phyloP scores from a whole-genome alignment of 37 sponge, comb jelly and placozoan species.

The Hexactinellida sp. region DNA sequence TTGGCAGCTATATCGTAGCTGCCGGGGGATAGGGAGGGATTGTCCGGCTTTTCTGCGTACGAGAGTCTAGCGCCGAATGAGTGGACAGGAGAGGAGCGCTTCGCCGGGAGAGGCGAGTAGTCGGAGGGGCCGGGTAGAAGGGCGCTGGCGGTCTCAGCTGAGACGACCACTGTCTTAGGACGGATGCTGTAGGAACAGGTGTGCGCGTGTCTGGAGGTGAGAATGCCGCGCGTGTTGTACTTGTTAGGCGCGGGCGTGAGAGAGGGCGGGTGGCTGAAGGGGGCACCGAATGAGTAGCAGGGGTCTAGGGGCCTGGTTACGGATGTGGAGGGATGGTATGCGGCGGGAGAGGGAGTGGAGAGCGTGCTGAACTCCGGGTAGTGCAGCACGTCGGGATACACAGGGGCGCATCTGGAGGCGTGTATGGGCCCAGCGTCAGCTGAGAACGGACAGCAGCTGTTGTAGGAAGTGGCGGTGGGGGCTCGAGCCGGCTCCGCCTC shows the following conservation, averaged over 20 bases:
- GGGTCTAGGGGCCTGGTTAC: background rate
- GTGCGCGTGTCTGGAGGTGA: background rate
- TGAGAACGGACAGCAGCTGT: background rate
- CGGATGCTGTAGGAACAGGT: background rate
- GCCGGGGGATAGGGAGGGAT: background rate
- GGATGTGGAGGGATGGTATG: background rate
- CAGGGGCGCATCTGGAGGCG: background rate
- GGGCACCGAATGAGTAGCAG: background rate
- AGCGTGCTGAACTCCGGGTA: background rate
- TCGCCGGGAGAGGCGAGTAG: background rate
- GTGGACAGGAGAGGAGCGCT: background rate
- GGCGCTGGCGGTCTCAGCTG: background rate
- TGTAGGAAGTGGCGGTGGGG: background rate
- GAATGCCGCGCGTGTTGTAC: background rate
- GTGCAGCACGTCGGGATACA: background rate
- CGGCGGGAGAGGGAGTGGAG: background rate
- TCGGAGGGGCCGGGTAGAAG: background rate
- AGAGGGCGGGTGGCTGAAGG: background rate
- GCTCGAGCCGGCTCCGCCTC: background rate
- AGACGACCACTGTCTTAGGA: background rate
- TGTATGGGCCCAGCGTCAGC: background rate
- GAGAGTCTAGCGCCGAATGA: background rate
- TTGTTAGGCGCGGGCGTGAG: background rate
- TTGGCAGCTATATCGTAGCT: background rate
- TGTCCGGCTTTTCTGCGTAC: background rate